Evolutionary conservation across 2,888 invertebrate genomes (phyloP), one percentile per base, ranked within the genome.

Genomic region (Charanyca ferruginea): DNA sequence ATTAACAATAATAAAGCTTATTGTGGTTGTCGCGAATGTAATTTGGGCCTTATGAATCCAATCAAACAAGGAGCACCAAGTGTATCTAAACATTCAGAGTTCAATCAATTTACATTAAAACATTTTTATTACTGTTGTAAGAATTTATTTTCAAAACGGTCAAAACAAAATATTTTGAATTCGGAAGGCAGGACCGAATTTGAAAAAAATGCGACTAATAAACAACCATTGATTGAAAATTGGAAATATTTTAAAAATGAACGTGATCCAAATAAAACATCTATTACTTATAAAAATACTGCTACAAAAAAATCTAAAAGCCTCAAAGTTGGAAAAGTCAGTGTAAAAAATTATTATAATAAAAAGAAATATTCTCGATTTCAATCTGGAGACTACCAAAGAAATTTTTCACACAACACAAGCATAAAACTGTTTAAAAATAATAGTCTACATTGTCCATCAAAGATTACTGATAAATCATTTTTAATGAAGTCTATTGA

Each of bases 191-290:
- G 38, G 11, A 22, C 20, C 1, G 16, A 38, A 49, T 25, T 52
- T 0, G 41, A 69, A n/a, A 38, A 20, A 23, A 58, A 47, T 38
- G 3, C 11, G n/a, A 48, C 16, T 3, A 38, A 48, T 52, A 38
- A 18, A 20, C 23, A 22, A 35, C 42, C 64, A 32, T 22, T 38
- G 9, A 41, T 22, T 20, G 73, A 65, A 18, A 25, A 41, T 53
- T 72, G 83, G 42, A 85, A 83, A 51, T 28, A 54, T 41, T 73
- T 70, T 9, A 79, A 76, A 74, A 82, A 72, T 73, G 77, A 70
- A n/a, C 63, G 71, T 32, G 60, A 44, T 55, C 66, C 68, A 28
- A 62, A 60, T 32, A 73, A 65, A 60, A 11, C 18, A 25, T 41
- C 38, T 23, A 25, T 18, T 45, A 59, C n/a, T n/a, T n/a, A n/a